Evolutionary conservation across 1,140 invertebrate species (phyloP).

Genomic region (Thalassaphorura encarpata): DNA sequence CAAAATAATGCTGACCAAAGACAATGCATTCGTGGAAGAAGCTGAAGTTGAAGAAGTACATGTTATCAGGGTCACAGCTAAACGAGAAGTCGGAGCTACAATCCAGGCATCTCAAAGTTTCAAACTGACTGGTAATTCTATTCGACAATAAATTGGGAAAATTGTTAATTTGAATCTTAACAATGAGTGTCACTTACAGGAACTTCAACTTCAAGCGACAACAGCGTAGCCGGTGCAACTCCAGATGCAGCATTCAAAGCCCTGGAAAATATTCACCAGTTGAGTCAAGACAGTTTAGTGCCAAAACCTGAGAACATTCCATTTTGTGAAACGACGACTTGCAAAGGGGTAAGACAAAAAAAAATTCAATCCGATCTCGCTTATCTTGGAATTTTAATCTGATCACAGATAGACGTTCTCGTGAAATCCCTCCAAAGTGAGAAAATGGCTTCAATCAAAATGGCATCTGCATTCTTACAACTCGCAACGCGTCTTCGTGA

Average conservation of each 20-base stretch:
- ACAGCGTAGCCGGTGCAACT: conserved; percentile 37
- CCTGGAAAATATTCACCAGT: conserved; percentile 13
- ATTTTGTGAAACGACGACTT: conserved; percentile 41
- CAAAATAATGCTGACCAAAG: conserved; percentile 37
- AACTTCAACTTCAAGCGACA: conserved; percentile 22
- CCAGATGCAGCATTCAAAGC: conserved; percentile 32
- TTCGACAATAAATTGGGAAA: neutral
- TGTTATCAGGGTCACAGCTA: conserved; percentile 41
- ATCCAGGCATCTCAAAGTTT: conserved; percentile 42
- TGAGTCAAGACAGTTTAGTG: conserved; percentile 27
- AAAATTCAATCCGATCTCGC: conserved; percentile 1
- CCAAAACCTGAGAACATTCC: conserved; percentile 33
- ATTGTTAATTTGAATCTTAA: too few species aligned
- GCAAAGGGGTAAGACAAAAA: conserved; percentile 39
- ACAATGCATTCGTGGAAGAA: conserved; percentile 34
- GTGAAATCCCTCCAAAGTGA: conserved; percentile 41
- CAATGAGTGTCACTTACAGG: too few species aligned
- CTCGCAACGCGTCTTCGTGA: conserved; percentile 49
- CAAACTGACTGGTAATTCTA: conserved; percentile 36
- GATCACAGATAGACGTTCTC: conserved; percentile 35
- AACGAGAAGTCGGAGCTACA: conserved; percentile 45
- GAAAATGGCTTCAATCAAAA: conserved; percentile 50
- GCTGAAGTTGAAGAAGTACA: conserved; percentile 46
- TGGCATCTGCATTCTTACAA: conserved; percentile 52
- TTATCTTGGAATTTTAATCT: too few species aligned